phyloP scores from a whole-genome alignment of 1,140 invertebrate genomes.

The Drosophila yakuba region DNA sequence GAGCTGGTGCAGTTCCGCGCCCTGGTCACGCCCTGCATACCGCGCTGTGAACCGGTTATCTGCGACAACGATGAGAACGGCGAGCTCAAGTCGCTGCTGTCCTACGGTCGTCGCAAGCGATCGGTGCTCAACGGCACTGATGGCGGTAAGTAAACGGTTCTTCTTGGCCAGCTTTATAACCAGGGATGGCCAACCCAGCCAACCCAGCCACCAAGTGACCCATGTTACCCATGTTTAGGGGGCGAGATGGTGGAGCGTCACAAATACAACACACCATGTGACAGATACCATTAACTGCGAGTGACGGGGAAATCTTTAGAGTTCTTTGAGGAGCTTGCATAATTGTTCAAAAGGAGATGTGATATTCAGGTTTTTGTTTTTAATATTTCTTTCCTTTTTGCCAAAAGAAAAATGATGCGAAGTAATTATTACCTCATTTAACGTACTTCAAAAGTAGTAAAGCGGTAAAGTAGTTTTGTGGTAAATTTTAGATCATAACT shows the following conservation, averaged over 20 bases:
- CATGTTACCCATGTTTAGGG: conserved; percentile 7
- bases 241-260: no score
- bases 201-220: conserved; percentile 22
- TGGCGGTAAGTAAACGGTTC: conserved; percentile 76
- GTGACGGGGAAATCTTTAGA: background rate
- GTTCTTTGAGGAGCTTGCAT: background rate
- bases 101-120: conserved; percentile 88
- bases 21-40: conserved; percentile 96
- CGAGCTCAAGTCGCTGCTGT: conserved; percentile 91
- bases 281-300: conserved; percentile 7
- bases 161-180: conserved; percentile 5
- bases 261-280: background rate
- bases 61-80: conserved; percentile 93
- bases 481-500: background rate
- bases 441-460: no score
- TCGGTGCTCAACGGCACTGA: conserved; percentile 76
- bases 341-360: background rate
- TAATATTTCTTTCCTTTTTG: no score
- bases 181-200: conserved; percentile 41
- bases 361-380: background rate
- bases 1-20: conserved; percentile 97
- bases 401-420: no score
- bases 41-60: conserved; percentile 95
- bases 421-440: no score
- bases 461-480: background rate